Conservation (phyloP, 2,797 vertebrate species). For the Enteromius paludinosus region DNA sequence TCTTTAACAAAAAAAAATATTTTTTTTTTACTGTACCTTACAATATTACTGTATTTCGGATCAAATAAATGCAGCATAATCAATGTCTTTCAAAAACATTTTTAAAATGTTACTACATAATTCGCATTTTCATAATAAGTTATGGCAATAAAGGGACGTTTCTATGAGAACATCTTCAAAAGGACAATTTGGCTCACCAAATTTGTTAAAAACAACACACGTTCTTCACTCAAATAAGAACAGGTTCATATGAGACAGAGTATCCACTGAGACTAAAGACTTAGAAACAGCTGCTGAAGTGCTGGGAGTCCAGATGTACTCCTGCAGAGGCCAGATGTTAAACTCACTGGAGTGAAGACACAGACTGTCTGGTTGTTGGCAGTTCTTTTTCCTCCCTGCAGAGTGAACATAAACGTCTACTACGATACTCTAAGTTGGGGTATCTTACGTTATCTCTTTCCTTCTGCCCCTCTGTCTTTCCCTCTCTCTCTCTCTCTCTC, state of each 20-base stretch:
- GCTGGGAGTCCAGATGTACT: conserved; percentile 18
- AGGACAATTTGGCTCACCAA: background rate
- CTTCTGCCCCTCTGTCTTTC: conserved; percentile 28
- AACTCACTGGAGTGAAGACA: conserved; percentile 26
- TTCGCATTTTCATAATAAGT: background rate
- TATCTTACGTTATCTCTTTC: conserved; percentile 18
- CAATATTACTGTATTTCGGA: background rate
- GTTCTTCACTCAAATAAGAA: background rate
- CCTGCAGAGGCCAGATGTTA: conserved; percentile 30
- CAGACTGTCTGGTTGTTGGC: background rate
- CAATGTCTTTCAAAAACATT: background rate
- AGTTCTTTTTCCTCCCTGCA: conserved; percentile 23
- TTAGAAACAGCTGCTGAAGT: conserved; percentile 10
- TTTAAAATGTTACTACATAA: background rate
- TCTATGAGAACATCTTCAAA: background rate
- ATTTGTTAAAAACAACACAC: background rate
- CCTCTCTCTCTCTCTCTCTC: background rate
- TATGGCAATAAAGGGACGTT: background rate
- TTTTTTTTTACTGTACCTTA: too few species aligned
- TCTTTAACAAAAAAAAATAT: too few species aligned
- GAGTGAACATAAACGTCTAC: conserved; percentile 15
- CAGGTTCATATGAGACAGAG: background rate
- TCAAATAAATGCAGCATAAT: background rate
- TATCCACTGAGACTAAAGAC: background rate
- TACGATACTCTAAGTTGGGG: conserved; percentile 2